Base-by-base conservation (phyloP, 2,113 vertebrate genomes). In the Cebus imitator region DNA sequence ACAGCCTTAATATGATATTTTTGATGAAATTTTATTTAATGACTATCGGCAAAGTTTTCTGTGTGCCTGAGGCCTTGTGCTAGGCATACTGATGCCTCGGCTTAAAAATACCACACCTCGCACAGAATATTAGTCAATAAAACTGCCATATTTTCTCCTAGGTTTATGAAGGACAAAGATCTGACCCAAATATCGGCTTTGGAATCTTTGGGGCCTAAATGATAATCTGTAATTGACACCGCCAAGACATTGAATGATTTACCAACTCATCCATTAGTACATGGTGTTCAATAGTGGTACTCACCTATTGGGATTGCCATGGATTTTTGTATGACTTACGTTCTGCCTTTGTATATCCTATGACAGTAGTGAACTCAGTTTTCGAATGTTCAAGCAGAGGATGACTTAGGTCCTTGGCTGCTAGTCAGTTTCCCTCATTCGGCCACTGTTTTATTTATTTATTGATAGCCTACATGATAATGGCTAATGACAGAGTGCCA, bases 391-490 rank as follows among this genome's bases (percentile, higher is more conserved):
- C 50, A n/a, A 40, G 52, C n/a, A 70, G 40, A 90, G 30, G 4
- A 35, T 68, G 55, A 11, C 18, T 32, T 32, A 3, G 4, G 10
- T 61, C 18, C 32, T 50, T 5, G 13, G 35, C 12, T 25, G 30
- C 14, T 80, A 8, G 10, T 30, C 5, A 6, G 0, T 27, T n/a
- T 55, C 8, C 50, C 16, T 70, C 48, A 8, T 7, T 55, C 23
- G 40, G 21, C 89, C 17, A 10, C 30, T 50, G 78, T 70, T 52
- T 73, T 40, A 58, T 16, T 78, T 5, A 23, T 50, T 82, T 66
- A 17, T 0, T 25, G 52, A 89, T 32, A 35, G 14, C 5, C 8
- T 17, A 52, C 5, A 45, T 1, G 5, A 40, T 37, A n/a, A 21
- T 5, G 27, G 21, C 5, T n/a, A 57, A 6, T 3, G 43, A 23